Conservation (phyloP, 2,113 vertebrate species). For the Rhadina sibilatrix region DNA sequence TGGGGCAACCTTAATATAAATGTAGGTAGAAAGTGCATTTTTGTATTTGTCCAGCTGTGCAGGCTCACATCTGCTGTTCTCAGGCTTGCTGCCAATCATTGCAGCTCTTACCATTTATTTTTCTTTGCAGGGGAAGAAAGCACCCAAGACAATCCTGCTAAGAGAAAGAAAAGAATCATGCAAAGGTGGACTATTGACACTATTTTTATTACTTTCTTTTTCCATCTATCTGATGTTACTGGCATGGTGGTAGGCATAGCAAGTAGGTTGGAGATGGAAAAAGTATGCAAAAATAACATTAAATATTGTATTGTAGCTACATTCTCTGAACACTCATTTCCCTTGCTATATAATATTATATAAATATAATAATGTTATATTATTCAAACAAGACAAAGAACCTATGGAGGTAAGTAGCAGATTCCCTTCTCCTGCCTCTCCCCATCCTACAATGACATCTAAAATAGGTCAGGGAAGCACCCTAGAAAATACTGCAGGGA, state of each 20-base stretch:
- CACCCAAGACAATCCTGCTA: not conserved
- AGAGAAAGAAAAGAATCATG: not conserved
- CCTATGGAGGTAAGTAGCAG: not conserved
- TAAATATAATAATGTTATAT: not conserved
- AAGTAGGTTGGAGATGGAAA: not conserved
- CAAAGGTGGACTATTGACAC: not conserved
- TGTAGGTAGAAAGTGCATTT: not conserved
- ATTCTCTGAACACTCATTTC: not conserved
- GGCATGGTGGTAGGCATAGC: not conserved
- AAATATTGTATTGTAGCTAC: not conserved
- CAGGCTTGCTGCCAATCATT: slow-evolving; percentile 12
- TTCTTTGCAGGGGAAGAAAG: not conserved
- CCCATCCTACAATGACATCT: not conserved
- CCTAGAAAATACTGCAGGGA: not conserved
- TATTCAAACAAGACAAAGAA: not conserved
- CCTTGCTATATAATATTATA: not conserved
- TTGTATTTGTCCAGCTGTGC: slow-evolving; percentile 46
- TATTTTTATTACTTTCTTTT: not conserved
- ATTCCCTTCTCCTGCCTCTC: not conserved
- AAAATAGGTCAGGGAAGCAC: not conserved
- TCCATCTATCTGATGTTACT: not conserved
- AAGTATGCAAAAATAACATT: not conserved
- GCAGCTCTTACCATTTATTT: not conserved
- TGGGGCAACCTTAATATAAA: slow-evolving; percentile 16
- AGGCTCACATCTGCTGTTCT: slow-evolving; percentile 31